Conservation (phyloP, 2,888 invertebrate genomes). For the Synanthedon formicaeformis region DNA sequence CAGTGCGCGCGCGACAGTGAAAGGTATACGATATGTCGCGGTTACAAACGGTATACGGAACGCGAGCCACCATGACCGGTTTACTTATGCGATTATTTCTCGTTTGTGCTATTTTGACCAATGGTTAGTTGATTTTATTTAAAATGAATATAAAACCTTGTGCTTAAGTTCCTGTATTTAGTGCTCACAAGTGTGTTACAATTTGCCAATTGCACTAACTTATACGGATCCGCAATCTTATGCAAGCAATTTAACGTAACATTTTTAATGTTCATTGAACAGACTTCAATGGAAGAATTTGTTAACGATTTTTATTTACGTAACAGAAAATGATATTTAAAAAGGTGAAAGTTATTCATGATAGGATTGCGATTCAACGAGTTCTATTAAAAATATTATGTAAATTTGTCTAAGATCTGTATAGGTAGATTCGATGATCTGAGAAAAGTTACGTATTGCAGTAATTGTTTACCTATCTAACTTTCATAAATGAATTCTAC, state of each 20-base stretch:
- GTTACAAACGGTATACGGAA: conserved; percentile 26
- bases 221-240: conserved; percentile 36
- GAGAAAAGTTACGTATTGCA: not conserved
- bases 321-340: conserved; percentile 35
- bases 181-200: too few species aligned
- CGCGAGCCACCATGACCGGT: conserved; percentile 40
- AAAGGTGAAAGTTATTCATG: conserved; percentile 45
- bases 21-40: conserved; percentile 50
- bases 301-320: conserved; percentile 5
- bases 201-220: conserved; percentile 1
- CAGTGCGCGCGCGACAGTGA: conserved; percentile 64
- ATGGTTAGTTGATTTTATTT: conserved; percentile 40
- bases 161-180: not conserved
- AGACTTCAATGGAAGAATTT: not conserved
- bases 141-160: not conserved
- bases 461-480: not conserved
- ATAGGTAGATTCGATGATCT: not conserved
- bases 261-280: conserved; percentile 1
- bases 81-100: conserved; percentile 43
- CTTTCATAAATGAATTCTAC: not conserved
- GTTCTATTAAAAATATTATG: not conserved
- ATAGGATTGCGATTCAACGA: conserved; percentile 11
- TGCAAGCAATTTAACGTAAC: conserved; percentile 58
- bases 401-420: not conserved
- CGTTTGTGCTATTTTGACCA: conserved; percentile 51